A percentile compares a stretch with the other conserved stretches of the same genome.
Evolutionary conservation across 1,140 invertebrate genomes (phyloP).

Genomic region (Acromyrmex heyeri): DNA sequence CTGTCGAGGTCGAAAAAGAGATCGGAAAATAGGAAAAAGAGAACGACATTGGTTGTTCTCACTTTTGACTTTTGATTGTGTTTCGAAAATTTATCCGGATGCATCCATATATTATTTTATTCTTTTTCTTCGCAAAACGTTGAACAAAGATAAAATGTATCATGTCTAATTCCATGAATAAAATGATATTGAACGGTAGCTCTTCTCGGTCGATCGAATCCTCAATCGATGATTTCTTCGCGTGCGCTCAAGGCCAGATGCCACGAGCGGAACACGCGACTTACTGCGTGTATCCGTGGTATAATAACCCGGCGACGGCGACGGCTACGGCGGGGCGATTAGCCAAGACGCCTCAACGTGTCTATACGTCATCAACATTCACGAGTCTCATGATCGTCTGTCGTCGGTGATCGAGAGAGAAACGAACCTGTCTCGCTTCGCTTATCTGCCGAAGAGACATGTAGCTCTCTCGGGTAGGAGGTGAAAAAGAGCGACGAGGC

Average conservation of each 20-base stretch:
- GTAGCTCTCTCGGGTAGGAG: neutral
- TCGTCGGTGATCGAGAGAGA: constrained; percentile 53
- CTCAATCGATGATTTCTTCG: constrained; percentile 63
- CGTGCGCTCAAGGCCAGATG: constrained; percentile 75
- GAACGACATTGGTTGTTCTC: neutral
- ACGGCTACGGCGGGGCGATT: constrained; percentile 43
- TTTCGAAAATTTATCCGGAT: no score
- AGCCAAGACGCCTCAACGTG: constrained; percentile 48
- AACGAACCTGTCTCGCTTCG: constrained; percentile 52
- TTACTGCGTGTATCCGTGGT: constrained; percentile 63
- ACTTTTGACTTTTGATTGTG: neutral
- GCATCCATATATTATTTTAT: no score
- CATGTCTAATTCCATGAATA: no score
- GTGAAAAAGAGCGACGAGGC: neutral
- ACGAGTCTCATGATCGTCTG: constrained; percentile 48
- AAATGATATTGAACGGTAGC: no score
- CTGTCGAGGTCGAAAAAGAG: neutral
- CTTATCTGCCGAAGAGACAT: constrained; percentile 64
- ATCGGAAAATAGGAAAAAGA: neutral
- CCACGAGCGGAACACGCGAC: constrained; percentile 70
- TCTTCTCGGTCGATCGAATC: constrained; percentile 53
- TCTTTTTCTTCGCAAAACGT: no score
- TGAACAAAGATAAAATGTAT: no score
- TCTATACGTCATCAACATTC: constrained; percentile 63
- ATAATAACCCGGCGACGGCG: no score